phyloP scores from a whole-genome alignment of 2,888 invertebrate species.

The Parnassius apollo region DNA sequence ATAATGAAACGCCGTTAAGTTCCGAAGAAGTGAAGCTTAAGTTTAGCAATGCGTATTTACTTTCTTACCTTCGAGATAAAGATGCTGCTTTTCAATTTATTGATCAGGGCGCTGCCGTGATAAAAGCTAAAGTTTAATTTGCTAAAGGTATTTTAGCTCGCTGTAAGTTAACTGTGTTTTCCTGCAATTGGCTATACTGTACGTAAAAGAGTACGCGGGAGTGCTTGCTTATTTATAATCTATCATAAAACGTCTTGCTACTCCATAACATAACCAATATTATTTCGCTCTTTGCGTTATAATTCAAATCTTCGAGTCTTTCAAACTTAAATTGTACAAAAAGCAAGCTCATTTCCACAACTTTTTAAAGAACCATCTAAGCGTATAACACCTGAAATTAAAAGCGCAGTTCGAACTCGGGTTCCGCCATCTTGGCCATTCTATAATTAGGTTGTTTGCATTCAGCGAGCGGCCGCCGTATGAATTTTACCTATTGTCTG shows the following conservation, averaged over 20 bases:
- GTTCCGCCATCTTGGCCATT: constrained; percentile 66
- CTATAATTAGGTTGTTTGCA: constrained; percentile 77
- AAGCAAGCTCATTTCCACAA: constrained; percentile 7
- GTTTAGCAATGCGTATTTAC: constrained; percentile 66
- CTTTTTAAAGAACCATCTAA: constrained; percentile 41
- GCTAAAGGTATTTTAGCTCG: constrained; percentile 1
- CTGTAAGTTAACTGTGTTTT: neutral
- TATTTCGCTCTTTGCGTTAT: neutral
- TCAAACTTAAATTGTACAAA: constrained; percentile 7
- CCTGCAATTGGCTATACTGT: too few relatives aligned
- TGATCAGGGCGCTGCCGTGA: constrained; percentile 50
- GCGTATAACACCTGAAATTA: constrained; percentile 44
- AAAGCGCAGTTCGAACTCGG: constrained; percentile 40
- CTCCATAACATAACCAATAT: neutral
- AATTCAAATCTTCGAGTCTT: too few relatives aligned
- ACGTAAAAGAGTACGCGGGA: constrained; percentile 1
- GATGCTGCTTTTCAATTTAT: constrained; percentile 75
- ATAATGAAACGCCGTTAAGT: constrained; percentile 79
- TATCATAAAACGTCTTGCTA: too few relatives aligned
- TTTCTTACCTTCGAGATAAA: constrained; percentile 68
- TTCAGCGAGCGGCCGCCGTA: constrained; percentile 66
- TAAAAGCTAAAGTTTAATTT: constrained; percentile 46
- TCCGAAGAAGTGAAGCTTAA: constrained; percentile 66
- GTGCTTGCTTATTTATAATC: too few relatives aligned
- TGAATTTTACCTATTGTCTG: constrained; percentile 81